Evolutionary conservation across 2,888 invertebrate genomes (phyloP), one percentile per base, ranked within the genome.

Genomic region (Epirrita christyi): DNA sequence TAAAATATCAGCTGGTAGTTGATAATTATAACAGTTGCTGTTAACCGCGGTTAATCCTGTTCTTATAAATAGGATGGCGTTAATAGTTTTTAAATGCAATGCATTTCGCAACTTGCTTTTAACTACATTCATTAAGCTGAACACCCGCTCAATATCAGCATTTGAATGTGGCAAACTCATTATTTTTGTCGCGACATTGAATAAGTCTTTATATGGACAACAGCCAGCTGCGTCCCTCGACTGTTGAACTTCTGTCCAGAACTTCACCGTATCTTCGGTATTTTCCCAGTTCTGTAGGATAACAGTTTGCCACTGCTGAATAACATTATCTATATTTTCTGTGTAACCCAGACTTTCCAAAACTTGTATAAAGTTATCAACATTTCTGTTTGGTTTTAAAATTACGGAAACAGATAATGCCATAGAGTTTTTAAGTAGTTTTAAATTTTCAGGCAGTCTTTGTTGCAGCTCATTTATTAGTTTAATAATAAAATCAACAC

Each of bases 231-330:
- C 59, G 38, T 64, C 57, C 52, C 55, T 64, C 21, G 56, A 59
- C 43, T 55, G 43, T 44, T 52, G 47, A 48, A 64, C 57, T 52
- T 64, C 58, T 41, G 54, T 41, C 60, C 54, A 63, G 48, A 60
- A 63, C 41, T 43, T 55, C 32, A 58, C 56, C 37, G 58, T 56
- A 47, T 61, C 61, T 47, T 57, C 15, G 36, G 46, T 56, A 52
- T 53, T 49, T 41, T 53, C 55, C 62, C 59, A 64, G 15, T 59
- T 43, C 10, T 59, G 56, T 50, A 55, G 51, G 54, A 53, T 57
- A 55, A 58, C 49, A 54, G 62, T 65, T 53, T 63, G 59, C 57
- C 55, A 60, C 52, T 63, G 55, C 47, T 65, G 60, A 7, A 63
- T 48, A 59, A 65, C 43, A 41, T 49, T 58, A 62, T 64, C 56